These are phyloP conservation scores for Rhagium mordax DNA, from an alignment of 2,888 invertebrate species.

Conservation along the genomic window DNA sequence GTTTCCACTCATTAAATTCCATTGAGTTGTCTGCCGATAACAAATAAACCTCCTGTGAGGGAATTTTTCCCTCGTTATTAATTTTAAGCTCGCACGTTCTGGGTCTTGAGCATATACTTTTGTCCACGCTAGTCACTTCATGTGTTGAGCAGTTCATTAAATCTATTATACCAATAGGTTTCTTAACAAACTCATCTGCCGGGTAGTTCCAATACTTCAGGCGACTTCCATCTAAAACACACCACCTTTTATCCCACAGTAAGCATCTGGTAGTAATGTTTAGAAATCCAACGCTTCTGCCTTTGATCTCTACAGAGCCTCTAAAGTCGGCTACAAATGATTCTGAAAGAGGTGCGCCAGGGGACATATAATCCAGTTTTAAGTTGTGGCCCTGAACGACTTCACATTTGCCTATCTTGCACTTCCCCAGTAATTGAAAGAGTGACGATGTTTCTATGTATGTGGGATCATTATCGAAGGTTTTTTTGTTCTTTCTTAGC, in stretches of 20 bases:
- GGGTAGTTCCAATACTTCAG: slow-evolving; percentile 44
- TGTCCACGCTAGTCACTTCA: slow-evolving; percentile 24
- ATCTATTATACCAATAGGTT: slow-evolving; percentile 35
- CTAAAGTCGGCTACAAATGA: slow-evolving; percentile 25
- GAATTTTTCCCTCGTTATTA: neutral
- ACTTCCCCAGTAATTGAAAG: neutral
- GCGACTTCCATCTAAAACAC: slow-evolving; percentile 32
- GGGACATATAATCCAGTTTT: slow-evolving; percentile 13
- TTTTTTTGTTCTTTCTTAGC: neutral
- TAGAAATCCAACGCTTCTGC: slow-evolving; percentile 29
- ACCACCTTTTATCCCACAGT: slow-evolving; percentile 45
- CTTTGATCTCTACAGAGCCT: slow-evolving; percentile 18
- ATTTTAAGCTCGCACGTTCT: slow-evolving; percentile 33
- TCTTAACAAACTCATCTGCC: slow-evolving; percentile 25
- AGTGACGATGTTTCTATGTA: neutral
- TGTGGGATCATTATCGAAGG: neutral
- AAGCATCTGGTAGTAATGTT: slow-evolving; percentile 32
- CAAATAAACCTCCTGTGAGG: slow-evolving; percentile 23
- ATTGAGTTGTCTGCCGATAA: slow-evolving; percentile 33
- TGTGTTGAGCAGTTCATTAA: slow-evolving; percentile 24
- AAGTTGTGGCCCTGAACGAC: neutral
- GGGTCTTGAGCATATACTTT: slow-evolving; percentile 34
- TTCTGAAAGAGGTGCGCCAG: neutral
- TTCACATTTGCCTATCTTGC: neutral
- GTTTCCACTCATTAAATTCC: slow-evolving; percentile 39